Evolutionary conservation across 2,888 invertebrate genomes (phyloP).

Genomic region (Lumbricus terrestris): DNA sequence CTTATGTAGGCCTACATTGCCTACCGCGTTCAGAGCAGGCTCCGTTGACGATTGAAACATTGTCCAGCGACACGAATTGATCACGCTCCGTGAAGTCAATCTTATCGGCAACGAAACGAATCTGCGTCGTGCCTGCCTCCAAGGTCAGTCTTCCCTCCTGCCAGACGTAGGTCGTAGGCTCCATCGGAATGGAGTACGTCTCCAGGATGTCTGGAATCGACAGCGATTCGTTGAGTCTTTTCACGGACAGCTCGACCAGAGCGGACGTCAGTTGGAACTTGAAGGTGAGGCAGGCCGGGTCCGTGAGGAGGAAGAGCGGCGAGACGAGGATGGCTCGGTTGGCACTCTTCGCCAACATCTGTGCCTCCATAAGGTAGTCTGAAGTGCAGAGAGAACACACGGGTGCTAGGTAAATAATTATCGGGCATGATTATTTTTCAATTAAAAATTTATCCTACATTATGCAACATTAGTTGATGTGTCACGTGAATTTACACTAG

Average conservation of each 20-base stretch:
- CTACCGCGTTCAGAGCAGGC: background rate
- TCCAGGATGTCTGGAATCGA: background rate
- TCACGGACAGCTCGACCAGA: background rate
- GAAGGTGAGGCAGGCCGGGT: slow-evolving; percentile 5
- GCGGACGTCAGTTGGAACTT: background rate
- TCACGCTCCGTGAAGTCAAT: slow-evolving; percentile 14
- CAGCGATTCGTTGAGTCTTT: background rate
- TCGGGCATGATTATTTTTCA: too few species aligned
- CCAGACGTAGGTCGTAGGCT: background rate
- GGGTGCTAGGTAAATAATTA: too few species aligned
- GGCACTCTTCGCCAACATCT: background rate
- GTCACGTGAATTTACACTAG: too few species aligned
- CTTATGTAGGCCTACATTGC: too few species aligned
- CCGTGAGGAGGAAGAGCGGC: background rate
- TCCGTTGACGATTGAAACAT: slow-evolving; percentile 20
- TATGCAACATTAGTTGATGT: too few species aligned
- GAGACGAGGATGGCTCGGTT: slow-evolving; percentile 15
- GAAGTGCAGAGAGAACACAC: background rate
- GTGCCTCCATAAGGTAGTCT: slow-evolving; percentile 15
- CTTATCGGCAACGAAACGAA: slow-evolving; percentile 9
- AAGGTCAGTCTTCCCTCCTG: background rate
- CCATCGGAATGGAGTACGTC: background rate
- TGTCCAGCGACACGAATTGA: slow-evolving; percentile 14
- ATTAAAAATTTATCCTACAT: too few species aligned
- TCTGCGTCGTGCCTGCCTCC: background rate